Percentiles rank a stretch among this genome's conserved stretches.
Evolutionary conservation across 1,140 invertebrate genomes (phyloP).

Genomic region (Rhopalosiphum padi): DNA sequence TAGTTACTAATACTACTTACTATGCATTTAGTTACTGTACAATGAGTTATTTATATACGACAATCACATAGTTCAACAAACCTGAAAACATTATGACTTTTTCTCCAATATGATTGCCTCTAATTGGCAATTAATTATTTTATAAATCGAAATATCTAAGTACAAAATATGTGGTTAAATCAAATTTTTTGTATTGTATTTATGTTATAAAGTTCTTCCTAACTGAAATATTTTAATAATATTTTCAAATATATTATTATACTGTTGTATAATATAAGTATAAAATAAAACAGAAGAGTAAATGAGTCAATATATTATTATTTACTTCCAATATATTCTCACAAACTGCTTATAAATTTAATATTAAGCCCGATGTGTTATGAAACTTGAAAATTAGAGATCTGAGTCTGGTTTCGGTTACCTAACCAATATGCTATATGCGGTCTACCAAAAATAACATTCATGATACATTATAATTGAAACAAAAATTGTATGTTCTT

Average conservation of each 20-base stretch:
- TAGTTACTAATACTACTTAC: no score
- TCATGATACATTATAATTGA: neutral
- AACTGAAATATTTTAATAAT: neutral
- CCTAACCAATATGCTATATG: neutral
- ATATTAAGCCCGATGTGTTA: neutral
- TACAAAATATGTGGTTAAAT: neutral
- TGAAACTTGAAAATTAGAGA: neutral
- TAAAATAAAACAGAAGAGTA: neutral
- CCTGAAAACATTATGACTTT: neutral
- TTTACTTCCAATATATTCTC: neutral
- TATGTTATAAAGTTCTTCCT: neutral
- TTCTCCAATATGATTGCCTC: neutral
- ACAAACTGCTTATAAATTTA: neutral
- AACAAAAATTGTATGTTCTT: neutral
- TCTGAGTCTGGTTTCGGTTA: neutral
- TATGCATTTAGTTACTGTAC: neutral
- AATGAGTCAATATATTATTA: neutral
- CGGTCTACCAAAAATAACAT: slow-evolving; percentile 15
- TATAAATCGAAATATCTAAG: neutral
- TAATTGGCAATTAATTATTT: neutral
- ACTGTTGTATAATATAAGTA: neutral
- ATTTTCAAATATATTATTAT: neutral
- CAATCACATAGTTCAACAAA: neutral
- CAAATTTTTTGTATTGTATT: neutral
- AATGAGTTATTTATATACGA: neutral